Base-by-base conservation (phyloP, 2,797 vertebrate species). In the Tolypeutes matacus region DNA sequence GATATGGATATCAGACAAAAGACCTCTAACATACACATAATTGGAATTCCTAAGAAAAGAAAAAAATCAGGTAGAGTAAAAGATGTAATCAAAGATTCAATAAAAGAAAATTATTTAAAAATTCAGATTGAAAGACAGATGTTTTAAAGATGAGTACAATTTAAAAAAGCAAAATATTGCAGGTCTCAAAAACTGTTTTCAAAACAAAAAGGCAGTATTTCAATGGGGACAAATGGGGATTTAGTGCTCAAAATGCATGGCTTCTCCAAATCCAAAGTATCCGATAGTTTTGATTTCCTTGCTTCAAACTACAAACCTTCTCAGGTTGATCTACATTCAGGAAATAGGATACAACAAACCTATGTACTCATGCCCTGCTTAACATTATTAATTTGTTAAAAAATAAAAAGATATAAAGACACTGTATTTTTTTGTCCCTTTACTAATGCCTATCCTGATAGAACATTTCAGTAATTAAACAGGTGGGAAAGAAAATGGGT, bases 131-230 rank as follows among this genome's bases (percentile, higher is more conserved):
- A 83, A 78, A 81, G 20, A 39, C 31, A 58, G 9, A 67, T 58
- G 18, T 64, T 85, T 78, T 94, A 81, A 94, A 89, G 29, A 27
- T 20, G 27, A 78, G 9, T 39, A 36, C 39, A 95, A 86, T 72
- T 85, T 69, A 86, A 93, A 80, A 91, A 75, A 64, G 53, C 5
- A 72, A 83, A 91, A 53, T 10, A 56, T 5, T 89, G 31, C 14
- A 75, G 87, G 21, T 53, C 9, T 82, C 80, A 65, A 72, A 46
- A 72, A 42, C 13, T 86, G 72, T 87, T 95, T 93, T 85, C 46
- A 69, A 83, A 92, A 89, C 58, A 82, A 90, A 90, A 23, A 80
- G 23, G 17, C n/a, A 83, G 15, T 73, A 90, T 67, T 81, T 85
- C 42, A 58, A 78, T n/a, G n/a, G 83, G 83, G 29, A 27, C 80